Evolutionary conservation across 2,888 invertebrate genomes (phyloP).

Genomic region (Heliconius charithonia): DNA sequence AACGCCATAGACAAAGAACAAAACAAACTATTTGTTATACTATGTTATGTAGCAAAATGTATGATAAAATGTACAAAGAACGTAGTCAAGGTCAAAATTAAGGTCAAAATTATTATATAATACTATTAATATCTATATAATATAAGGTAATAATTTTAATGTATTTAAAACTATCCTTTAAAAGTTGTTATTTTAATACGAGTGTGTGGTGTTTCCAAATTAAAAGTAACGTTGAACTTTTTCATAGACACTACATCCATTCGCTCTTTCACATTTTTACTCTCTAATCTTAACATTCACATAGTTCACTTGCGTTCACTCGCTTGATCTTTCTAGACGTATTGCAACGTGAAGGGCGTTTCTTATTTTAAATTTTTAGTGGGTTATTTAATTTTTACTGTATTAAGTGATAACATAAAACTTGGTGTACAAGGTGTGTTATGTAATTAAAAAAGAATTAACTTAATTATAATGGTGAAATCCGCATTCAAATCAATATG

Average conservation of each 20-base stretch:
- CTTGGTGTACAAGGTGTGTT: conserved; percentile 14
- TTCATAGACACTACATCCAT: neutral
- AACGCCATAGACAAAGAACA: no score
- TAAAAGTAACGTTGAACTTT: neutral
- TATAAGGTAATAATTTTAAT: neutral
- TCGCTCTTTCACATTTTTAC: neutral
- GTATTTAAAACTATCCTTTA: neutral
- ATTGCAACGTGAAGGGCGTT: neutral
- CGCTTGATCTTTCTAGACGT: conserved; percentile 19
- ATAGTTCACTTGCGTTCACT: conserved; percentile 11
- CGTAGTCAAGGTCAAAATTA: no score
- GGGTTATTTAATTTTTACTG: neutral
- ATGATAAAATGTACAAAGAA: no score
- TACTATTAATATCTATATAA: neutral
- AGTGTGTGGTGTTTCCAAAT: neutral
- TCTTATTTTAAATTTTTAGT: neutral
- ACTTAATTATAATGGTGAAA: neutral
- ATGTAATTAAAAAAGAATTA: neutral
- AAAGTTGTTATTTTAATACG: neutral
- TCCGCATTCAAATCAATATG: conserved; percentile 44
- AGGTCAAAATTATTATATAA: neutral
- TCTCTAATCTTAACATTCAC: neutral
- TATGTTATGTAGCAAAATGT: no score
- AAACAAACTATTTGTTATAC: no score
- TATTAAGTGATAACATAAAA: conserved; percentile 5